A percentile compares a stretch with the other conserved stretches of the same genome.
Evolutionary conservation across 2,888 invertebrate genomes (phyloP).

Genomic region (Synanthedon myopaeformis): DNA sequence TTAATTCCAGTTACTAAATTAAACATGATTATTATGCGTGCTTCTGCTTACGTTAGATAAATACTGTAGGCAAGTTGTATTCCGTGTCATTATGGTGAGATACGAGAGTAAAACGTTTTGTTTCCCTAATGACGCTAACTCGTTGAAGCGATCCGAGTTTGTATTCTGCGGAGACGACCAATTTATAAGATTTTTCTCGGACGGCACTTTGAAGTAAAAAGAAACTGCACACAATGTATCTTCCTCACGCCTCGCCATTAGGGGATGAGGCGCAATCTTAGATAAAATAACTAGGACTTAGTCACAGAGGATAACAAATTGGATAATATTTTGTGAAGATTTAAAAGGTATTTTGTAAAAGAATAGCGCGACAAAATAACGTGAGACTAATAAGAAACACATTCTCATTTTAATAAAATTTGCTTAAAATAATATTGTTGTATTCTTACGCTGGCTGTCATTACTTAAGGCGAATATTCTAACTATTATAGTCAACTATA

Average conservation of each 20-base stretch:
- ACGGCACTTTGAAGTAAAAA: neutral
- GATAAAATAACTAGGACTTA: neutral
- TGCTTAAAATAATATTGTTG: no score
- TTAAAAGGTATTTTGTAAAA: neutral
- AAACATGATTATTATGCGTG: no score
- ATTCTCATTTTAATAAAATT: no score
- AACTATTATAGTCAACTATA: no score
- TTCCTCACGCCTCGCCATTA: neutral
- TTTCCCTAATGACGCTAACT: neutral
- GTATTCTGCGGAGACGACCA: neutral
- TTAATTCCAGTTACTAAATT: conserved; percentile 3
- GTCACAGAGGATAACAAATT: neutral
- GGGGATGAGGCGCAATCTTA: neutral
- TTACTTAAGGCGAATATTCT: no score
- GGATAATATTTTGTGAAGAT: neutral
- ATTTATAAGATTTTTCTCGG: neutral
- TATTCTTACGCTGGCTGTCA: no score
- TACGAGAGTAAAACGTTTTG: neutral
- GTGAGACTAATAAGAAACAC: no score
- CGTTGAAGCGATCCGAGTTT: neutral
- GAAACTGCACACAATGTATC: neutral
- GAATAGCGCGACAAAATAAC: no score
- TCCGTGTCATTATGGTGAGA: no score
- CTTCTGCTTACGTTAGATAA: no score
- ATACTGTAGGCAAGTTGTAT: no score